Base-by-base conservation (phyloP, 2,888 invertebrate genomes). In the Acleris literana region DNA sequence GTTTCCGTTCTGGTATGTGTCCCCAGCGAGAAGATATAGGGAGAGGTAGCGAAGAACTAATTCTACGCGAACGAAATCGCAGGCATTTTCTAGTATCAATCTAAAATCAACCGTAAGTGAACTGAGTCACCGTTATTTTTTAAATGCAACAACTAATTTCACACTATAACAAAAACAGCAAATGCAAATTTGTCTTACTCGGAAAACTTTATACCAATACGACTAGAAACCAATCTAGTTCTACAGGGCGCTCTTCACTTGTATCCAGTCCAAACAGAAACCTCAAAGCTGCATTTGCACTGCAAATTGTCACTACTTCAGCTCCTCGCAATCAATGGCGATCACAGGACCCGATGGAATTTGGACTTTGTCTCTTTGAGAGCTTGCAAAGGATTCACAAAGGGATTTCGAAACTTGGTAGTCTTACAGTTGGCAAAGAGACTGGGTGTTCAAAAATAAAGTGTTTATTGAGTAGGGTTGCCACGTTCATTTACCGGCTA, bases 321-420 rank as follows among this genome's bases (percentile, higher is more conserved):
- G 57, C 46, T 57, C 25, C 25, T 57, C 46, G 57, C 57, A 57
- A 57, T 57, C 57, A 57, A 25, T 25, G 57, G 17, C 46, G 57
- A 57, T 57, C 44, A 22, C 44, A 25, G n/a, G 46, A 9, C 44
- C 22, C 57, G 57, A 46, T 25, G 57, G 57, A 55, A 55, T 55
- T 43, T 46, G 9, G 57, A 57, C 57, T 46, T 46, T 17, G 57
- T 17, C 57, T 46, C 57, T 57, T 57, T 57, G 57, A 55, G 55
- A 46, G 44, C 29, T n/a, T 22, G 7, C 22, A 25, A 22, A 43
- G 16, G 44, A 17, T 17, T 9, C 16, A 57, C 57, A 57, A 57
- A 57, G 57, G 17, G 57, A 57, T 57, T 57, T 57, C 25, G 57
- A 22, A 25, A 46, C 7, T n/a, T 46, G 57, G 46, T 5, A n/a